These are phyloP conservation scores for Trichacis sp. DNA, from an alignment of 2,888 invertebrate species.

Conservation along the genomic window DNA sequence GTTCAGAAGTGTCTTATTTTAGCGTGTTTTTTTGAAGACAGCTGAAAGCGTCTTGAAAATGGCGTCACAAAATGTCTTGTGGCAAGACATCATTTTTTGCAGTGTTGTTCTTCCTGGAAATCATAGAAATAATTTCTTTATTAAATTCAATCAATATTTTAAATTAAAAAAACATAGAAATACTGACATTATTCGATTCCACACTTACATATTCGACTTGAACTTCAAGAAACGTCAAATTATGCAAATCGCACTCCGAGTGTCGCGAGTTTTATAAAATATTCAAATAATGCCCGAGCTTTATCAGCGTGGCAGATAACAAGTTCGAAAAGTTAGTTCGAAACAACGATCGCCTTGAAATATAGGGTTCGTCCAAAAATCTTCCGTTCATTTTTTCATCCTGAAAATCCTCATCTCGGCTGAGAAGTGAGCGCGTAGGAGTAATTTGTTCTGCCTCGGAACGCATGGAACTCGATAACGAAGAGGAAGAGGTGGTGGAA, in stretches of 20 bases:
- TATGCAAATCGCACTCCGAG: neutral
- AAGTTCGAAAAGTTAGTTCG: neutral
- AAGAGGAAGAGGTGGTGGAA: slow-evolving; percentile 17
- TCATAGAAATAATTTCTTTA: too few species aligned
- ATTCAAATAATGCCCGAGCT: neutral
- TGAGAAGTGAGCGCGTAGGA: slow-evolving; percentile 26
- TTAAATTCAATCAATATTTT: too few species aligned
- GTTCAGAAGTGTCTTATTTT: too few species aligned
- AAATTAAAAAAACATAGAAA: too few species aligned
- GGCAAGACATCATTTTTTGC: too few species aligned
- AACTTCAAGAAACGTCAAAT: neutral
- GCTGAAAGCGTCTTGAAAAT: too few species aligned
- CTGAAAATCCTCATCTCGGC: slow-evolving; percentile 9
- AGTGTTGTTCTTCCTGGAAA: too few species aligned
- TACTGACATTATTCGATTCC: too few species aligned
- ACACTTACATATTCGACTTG: neutral
- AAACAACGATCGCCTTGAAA: slow-evolving; percentile 7
- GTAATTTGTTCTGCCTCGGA: slow-evolving; percentile 39
- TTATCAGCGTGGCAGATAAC: slow-evolving; percentile 1
- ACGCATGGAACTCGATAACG: slow-evolving; percentile 34
- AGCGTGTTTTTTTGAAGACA: too few species aligned
- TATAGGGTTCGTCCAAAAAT: slow-evolving; percentile 10
- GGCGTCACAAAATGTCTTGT: too few species aligned
- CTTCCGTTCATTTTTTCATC: slow-evolving; percentile 31
- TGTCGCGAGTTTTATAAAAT: slow-evolving; percentile 3